Evolutionary conservation across 92 coral and sea anemone genomes (phyloP), one percentile per base, ranked within the genome.

Genomic region (Zoanthus sansibaricus): DNA sequence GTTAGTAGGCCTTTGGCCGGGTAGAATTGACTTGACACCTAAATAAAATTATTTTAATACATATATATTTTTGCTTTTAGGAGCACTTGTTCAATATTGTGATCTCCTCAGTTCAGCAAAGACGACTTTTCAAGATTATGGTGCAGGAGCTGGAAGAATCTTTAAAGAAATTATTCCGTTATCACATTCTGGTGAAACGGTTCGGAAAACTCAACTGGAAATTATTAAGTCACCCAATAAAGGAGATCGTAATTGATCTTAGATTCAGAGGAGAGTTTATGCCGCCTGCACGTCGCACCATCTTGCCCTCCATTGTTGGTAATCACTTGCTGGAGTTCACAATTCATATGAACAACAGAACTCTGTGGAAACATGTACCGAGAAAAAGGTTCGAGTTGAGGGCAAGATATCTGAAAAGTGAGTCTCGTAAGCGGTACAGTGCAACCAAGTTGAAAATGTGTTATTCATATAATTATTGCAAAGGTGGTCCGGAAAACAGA

Each of bases 191-290:
- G 4, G 75, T 80, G 30, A 80, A 80, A 54, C 85, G 85, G 44
- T 80, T 80, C 47, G 85, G 85, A 20, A 80, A 68, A 64, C 74
- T 80, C 74, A 51, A 80, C 64, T 80, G 85, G 85, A 66, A 52
- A 4, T n/a, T 21, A 13, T 18, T 80, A 75, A 66, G 20, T 21
- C 74, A 11, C 16, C 59, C 85, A 42, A 80, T 80, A 21, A 80
- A 80, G 18, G 85, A 80, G 21, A 80, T 80, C 7, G 85, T 80
- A 2, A 80, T 80, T 45, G 85, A 80, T 16, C 62, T 80, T 44
- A 64, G 15, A 74, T 80, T 32, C 8, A 80, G 46, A 54, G 85
- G 85, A 18, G 85, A 80, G 42, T 80, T 80, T 21, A 80, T 80
- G 85, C 85, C 85, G 6, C 85, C 85, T 5, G n/a, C 85, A 6